Evolutionary conservation across 2,797 vertebrate species (phyloP).

Genomic region (Sardinella longiceps): DNA sequence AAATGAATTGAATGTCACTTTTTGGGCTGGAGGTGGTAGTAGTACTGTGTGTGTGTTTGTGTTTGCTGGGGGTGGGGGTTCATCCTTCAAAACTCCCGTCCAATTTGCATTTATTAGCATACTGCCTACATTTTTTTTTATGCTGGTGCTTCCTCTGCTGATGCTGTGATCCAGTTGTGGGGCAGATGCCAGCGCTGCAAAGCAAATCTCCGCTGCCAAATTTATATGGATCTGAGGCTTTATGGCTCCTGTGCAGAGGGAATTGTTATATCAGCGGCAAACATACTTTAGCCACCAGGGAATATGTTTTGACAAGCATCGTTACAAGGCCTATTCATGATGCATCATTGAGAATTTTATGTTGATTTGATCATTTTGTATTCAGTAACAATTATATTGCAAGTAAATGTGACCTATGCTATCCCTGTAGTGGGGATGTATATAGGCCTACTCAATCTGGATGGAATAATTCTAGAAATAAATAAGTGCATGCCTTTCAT

Average conservation of each 20-base stretch:
- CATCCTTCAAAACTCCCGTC: not conserved
- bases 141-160: not conserved
- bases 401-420: not conserved
- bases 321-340: conserved; percentile 5
- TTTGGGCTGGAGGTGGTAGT: not conserved
- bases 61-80: not conserved
- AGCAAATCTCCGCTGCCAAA: conserved; percentile 2
- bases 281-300: not conserved
- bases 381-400: not conserved
- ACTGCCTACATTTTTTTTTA: not conserved
- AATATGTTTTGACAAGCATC: not conserved
- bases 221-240: not conserved
- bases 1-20: not conserved
- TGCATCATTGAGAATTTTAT: not conserved
- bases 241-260: not conserved
- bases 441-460: not conserved
- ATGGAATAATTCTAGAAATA: not conserved
- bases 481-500: not conserved
- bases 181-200: conserved; percentile 8
- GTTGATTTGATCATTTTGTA: not conserved
- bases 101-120: conserved; percentile 13
- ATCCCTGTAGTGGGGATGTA: not conserved
- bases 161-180: conserved; percentile 24
- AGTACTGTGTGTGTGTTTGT: not conserved
- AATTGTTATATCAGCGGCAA: not conserved